Conservation (phyloP, 2,113 vertebrate species). For the Lagopus muta region DNA sequence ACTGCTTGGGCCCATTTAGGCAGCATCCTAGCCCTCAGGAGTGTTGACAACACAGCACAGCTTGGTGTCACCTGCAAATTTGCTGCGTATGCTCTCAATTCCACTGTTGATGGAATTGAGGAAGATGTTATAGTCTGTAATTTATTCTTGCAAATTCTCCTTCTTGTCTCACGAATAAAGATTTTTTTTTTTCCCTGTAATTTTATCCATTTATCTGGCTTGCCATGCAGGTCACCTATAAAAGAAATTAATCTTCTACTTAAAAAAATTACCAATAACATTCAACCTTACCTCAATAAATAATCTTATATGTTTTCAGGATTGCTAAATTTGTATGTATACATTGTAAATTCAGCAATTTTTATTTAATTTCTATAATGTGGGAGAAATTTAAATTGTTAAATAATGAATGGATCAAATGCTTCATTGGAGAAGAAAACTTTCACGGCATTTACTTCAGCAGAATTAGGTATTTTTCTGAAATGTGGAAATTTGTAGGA, state of each 20-base stretch:
- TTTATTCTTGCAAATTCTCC: background rate
- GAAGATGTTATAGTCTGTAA: background rate
- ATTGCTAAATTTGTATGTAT: background rate
- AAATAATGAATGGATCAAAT: background rate
- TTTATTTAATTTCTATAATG: background rate
- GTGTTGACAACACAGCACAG: too few relatives aligned
- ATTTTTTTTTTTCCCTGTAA: too few relatives aligned
- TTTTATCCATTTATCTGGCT: background rate
- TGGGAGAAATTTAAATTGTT: background rate
- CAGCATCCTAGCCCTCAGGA: too few relatives aligned
- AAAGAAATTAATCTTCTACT: background rate
- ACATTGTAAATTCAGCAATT: background rate
- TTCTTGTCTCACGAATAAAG: too few relatives aligned
- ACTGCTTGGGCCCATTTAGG: too few relatives aligned
- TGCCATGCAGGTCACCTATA: background rate
- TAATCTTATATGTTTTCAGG: background rate
- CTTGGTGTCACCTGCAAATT: too few relatives aligned
- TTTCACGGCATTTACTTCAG: rapidly evolving
- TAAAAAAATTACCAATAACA: background rate
- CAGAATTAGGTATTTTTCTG: background rate
- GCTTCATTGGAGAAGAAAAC: background rate
- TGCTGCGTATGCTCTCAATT: too few relatives aligned
- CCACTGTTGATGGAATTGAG: too few relatives aligned
- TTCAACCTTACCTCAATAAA: background rate
- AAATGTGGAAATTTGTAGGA: background rate